phyloP scores from a whole-genome alignment of 2,113 vertebrate genomes.

The Calonectris borealis region DNA sequence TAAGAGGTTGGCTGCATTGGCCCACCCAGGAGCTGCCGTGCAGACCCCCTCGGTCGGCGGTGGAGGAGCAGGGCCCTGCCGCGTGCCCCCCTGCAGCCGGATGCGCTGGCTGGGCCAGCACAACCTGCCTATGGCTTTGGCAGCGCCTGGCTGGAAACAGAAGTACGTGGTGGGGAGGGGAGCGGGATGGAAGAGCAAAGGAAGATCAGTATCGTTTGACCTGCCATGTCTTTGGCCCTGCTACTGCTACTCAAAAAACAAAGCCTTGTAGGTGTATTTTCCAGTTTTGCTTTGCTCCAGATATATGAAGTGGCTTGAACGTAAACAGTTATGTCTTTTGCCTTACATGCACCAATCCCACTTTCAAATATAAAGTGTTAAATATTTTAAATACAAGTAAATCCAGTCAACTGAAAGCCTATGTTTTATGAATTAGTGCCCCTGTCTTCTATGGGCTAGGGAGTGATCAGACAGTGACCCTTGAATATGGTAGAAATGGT shows the following conservation, averaged over 20 bases:
- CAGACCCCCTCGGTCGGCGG: fast-evolving
- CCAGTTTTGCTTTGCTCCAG: not conserved
- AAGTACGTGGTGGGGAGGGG: fast-evolving
- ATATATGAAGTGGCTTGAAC: not conserved
- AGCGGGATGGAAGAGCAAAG: fast-evolving
- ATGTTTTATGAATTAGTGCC: not conserved
- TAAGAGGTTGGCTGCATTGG: not conserved
- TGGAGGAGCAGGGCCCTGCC: not conserved
- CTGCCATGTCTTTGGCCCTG: not conserved
- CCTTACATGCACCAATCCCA: not conserved
- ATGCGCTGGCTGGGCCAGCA: fast-evolving
- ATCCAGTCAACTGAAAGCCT: not conserved
- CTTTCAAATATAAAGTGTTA: not conserved
- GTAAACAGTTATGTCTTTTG: not conserved
- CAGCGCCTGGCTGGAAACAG: not conserved
- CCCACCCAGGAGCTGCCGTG: not conserved
- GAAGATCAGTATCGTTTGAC: not conserved
- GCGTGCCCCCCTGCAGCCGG: fast-evolving
- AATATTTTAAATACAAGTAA: not conserved
- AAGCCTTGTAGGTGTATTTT: not conserved
- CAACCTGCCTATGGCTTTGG: fast-evolving
- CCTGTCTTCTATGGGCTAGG: not conserved
- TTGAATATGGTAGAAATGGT: not conserved
- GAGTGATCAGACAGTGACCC: not conserved
- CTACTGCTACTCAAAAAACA: not conserved